Percentiles rank a stretch among this genome's conserved stretches.
These are phyloP conservation scores for Trachops cirrhosus DNA, from an alignment of 2,797 vertebrate species.

Conservation along the genomic window DNA sequence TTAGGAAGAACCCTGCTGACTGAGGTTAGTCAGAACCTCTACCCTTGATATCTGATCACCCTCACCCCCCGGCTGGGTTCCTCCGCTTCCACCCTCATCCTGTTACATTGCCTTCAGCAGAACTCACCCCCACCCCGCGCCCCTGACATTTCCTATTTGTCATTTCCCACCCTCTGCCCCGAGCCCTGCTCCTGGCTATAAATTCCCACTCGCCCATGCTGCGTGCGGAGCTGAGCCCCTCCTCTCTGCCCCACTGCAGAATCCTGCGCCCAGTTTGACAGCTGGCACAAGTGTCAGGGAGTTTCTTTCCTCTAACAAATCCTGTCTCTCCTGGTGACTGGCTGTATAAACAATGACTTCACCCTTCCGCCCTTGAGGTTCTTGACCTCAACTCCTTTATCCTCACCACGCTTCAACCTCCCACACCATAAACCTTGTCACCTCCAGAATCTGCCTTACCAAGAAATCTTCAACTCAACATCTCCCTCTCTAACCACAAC, in stretches of 20 bases:
- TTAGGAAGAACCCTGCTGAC: background rate
- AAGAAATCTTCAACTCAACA: background rate
- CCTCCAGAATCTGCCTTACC: background rate
- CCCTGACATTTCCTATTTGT: background rate
- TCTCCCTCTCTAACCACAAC: background rate
- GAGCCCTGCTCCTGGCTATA: background rate
- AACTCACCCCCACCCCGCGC: too few species aligned
- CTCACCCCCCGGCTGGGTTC: too few species aligned
- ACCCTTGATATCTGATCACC: too few species aligned
- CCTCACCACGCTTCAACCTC: background rate
- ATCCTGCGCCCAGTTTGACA: rapidly evolving
- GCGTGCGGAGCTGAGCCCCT: background rate
- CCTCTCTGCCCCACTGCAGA: background rate
- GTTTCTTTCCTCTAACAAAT: background rate
- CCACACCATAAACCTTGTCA: background rate
- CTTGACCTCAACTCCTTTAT: background rate
- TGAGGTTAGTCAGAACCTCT: background rate
- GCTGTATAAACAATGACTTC: background rate
- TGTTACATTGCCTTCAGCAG: too few species aligned
- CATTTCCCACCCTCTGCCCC: background rate
- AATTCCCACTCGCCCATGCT: background rate
- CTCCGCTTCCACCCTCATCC: background rate
- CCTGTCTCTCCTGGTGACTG: background rate
- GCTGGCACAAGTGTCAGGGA: background rate
- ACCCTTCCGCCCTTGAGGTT: background rate